Conservation (phyloP, 1,140 invertebrate species). For the Caenorhabditis tropicalis region DNA sequence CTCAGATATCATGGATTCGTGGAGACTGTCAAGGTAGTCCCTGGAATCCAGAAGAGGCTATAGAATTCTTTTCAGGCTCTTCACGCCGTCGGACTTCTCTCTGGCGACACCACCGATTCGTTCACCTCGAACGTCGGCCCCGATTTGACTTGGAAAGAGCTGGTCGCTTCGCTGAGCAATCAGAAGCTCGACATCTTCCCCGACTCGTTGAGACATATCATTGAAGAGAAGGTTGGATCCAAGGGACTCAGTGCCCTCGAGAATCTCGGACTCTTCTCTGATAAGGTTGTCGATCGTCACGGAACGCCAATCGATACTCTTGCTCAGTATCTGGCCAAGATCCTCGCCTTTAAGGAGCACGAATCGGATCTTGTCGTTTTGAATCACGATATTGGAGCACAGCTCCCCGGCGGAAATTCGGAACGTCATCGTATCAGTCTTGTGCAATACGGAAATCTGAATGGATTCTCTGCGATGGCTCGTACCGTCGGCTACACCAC, state of each 20-base stretch:
- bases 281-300: conserved; percentile 79
- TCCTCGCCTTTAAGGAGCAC: conserved; percentile 80
- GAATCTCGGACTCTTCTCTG: conserved; percentile 84
- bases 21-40: conserved; percentile 79
- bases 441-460: conserved; percentile 86
- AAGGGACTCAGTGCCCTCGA: conserved; percentile 65
- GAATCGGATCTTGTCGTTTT: conserved; percentile 94
- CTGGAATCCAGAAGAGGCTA: not conserved
- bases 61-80: conserved; percentile 75
- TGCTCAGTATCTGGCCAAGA: conserved; percentile 84
- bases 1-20: conserved; percentile 87
- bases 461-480: conserved; percentile 94
- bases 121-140: conserved; percentile 88
- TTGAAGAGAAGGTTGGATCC: conserved; percentile 80
- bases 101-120: conserved; percentile 83
- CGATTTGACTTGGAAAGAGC: conserved; percentile 91
- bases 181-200: conserved; percentile 87
- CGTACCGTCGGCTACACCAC: conserved; percentile 93
- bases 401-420: conserved; percentile 79
- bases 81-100: conserved; percentile 86
- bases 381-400: conserved; percentile 88
- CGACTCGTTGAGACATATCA: conserved; percentile 86
- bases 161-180: conserved; percentile 86
- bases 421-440: conserved; percentile 89
- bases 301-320: conserved; percentile 90